Percentiles rank a stretch among this genome's conserved stretches.
phyloP scores from a whole-genome alignment of 2,113 vertebrate species.

The Neodontobutis hainanensis region DNA sequence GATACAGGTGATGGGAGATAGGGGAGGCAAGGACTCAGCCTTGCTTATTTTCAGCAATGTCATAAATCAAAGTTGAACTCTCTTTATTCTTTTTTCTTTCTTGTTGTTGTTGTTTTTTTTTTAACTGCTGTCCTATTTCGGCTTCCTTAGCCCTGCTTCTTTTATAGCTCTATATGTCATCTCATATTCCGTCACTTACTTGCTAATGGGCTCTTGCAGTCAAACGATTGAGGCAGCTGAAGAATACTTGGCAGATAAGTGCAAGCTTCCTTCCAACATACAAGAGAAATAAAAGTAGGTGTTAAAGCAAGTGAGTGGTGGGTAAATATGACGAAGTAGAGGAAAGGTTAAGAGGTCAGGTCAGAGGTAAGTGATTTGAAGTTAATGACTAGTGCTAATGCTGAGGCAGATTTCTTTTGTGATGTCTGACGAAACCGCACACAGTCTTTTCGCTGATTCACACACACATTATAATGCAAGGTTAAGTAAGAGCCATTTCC shows the following conservation, averaged over 20 bases:
- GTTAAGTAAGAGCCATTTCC: conserved; percentile 13
- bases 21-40: conserved; percentile 39
- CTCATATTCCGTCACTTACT: conserved; percentile 77
- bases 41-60: conserved; percentile 52
- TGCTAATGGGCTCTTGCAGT: conserved; percentile 68
- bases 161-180: conserved; percentile 53
- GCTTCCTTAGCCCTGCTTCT: conserved; percentile 30
- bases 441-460: conserved; percentile 18
- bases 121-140: conserved; percentile 2
- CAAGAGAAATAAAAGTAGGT: conserved; percentile 32
- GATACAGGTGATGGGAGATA: conserved; percentile 49
- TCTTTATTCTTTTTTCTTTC: conserved; percentile 12
- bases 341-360: conserved; percentile 29
- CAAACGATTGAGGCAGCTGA: conserved; percentile 57
- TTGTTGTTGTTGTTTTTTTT: neutral
- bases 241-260: conserved; percentile 69
- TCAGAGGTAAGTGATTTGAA: conserved; percentile 27
- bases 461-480: neutral
- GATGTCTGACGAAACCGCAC: conserved; percentile 2
- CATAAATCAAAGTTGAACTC: conserved; percentile 50
- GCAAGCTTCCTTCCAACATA: conserved; percentile 42
- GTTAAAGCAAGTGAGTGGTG: conserved; percentile 6
- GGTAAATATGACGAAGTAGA: neutral
- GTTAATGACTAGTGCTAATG: conserved; percentile 13
- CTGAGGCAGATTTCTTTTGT: conserved; percentile 15